Evolutionary conservation across 2,797 vertebrate genomes (phyloP), one percentile per base, ranked within the genome.

Genomic region (Ptychadena robeensis): DNA sequence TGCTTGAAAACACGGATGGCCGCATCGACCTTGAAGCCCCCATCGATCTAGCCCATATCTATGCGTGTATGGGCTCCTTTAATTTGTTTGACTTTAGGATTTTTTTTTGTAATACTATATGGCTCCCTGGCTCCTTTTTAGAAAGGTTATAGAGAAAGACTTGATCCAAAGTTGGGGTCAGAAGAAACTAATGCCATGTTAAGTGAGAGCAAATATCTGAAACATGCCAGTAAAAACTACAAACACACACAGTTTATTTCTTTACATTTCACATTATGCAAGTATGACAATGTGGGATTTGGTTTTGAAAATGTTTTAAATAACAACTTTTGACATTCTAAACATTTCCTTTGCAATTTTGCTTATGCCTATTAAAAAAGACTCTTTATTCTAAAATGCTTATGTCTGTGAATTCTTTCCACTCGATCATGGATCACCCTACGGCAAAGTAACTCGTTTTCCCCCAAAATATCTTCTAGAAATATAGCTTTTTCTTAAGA

Each of bases 311-410:
- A 53, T 22, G 18, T 22, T 18, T 53, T 22, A 53, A 53, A 22
- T 22, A 22, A 18, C 44, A 53, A 8, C 22, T 53, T 53, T 22
- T 53, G 18, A 53, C 44, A 53, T 10, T 38, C 44, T 53, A 53
- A 53, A 53, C 44, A 75, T 75, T 63, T 64, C n/a, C 3, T 31
- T 9, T 63, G 59, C 72, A 38, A 32, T 75, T 75, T 64, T 63
- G 57, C 59, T 64, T 63, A 75, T 61, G n/a, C 25, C 35, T n/a
- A 37, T 30, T 35, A 74, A 63, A 53, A 64, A 38, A 18, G 1
- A n/a, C 15, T 61, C 38, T 35, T 73, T 64, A 61, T 73, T 73
- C 71, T 59, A 75, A 75, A 63, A 63, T 11, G 53, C 73, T 63
- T 63, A n/a, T 63, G 35, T 40, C 12, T 63, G 57, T 64, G 37